phyloP scores from a whole-genome alignment of 2,797 vertebrate species.

The Leuciscus waleckii region DNA sequence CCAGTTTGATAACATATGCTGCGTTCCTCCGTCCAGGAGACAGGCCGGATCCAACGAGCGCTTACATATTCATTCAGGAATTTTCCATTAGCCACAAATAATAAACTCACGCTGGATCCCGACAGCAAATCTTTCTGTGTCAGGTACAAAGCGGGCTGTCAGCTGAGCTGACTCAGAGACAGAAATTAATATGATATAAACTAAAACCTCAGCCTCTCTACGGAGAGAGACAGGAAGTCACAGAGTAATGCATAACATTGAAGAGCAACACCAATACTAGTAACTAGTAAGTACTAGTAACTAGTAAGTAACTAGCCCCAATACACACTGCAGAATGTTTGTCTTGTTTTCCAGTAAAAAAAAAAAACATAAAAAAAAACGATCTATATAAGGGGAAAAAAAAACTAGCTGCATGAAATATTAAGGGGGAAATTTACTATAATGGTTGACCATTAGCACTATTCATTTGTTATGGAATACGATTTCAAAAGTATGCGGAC shows the following conservation, averaged over 20 bases:
- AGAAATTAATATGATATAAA: slow-evolving; percentile 10
- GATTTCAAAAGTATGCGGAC: background rate
- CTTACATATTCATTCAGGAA: slow-evolving; percentile 58
- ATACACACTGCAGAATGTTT: background rate
- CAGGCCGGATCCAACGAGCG: slow-evolving; percentile 45
- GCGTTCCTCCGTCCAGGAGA: slow-evolving; percentile 29
- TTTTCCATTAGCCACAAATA: slow-evolving; percentile 65
- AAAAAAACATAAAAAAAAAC: too few relatives aligned
- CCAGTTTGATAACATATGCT: slow-evolving; percentile 48
- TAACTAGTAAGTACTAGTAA: too few relatives aligned
- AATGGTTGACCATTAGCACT: background rate
- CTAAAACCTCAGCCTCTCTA: background rate
- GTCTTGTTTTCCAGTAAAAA: background rate
- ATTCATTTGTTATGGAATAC: background rate
- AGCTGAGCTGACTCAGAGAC: slow-evolving; percentile 40
- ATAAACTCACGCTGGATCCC: slow-evolving; percentile 57
- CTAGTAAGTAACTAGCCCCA: background rate
- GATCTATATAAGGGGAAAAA: background rate
- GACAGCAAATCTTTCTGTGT: slow-evolving; percentile 41
- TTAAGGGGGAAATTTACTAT: background rate
- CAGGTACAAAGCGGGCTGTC: slow-evolving; percentile 50
- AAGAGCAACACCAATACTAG: background rate
- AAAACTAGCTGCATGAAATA: background rate
- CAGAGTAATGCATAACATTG: background rate
- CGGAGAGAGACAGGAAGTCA: background rate